These are phyloP conservation scores for Tenthredo notha DNA, from an alignment of 2,888 invertebrate species.

Conservation along the genomic window DNA sequence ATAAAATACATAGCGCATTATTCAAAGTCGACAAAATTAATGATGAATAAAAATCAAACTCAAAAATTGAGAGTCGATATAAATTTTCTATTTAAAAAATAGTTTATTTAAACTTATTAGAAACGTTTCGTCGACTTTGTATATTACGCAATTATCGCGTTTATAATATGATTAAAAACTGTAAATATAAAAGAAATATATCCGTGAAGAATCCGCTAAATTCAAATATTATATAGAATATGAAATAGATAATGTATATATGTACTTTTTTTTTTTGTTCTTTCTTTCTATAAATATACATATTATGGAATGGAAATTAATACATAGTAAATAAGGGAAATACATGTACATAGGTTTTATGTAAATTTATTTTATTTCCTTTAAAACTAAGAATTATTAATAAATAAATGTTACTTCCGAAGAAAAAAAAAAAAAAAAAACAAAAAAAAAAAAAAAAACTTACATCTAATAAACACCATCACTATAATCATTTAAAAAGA, in stretches of 20 bases:
- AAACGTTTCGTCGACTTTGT: conserved; percentile 4
- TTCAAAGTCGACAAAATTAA: not conserved
- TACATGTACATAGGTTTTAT: conserved; percentile 43
- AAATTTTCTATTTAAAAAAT: no score
- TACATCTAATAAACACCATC: conserved; percentile 2
- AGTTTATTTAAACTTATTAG: not conserved
- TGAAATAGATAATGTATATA: not conserved
- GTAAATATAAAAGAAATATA: not conserved
- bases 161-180: not conserved
- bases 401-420: not conserved
- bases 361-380: conserved; percentile 41
- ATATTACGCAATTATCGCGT: conserved; percentile 14
- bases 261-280: no score
- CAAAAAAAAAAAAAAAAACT: no score
- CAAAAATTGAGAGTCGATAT: not conserved
- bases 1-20: not conserved
- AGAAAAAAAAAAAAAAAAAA: no score
- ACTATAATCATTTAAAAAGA: not conserved
- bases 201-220: not conserved
- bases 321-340: conserved; percentile 50
- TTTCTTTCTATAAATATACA: not conserved
- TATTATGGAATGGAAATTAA: conserved; percentile 46
- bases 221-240: not conserved
- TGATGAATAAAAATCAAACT: not conserved
- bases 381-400: conserved; percentile 14